These are phyloP conservation scores for Ascaphus truei DNA, from an alignment of 2,113 vertebrate genomes.

Conservation along the genomic window DNA sequence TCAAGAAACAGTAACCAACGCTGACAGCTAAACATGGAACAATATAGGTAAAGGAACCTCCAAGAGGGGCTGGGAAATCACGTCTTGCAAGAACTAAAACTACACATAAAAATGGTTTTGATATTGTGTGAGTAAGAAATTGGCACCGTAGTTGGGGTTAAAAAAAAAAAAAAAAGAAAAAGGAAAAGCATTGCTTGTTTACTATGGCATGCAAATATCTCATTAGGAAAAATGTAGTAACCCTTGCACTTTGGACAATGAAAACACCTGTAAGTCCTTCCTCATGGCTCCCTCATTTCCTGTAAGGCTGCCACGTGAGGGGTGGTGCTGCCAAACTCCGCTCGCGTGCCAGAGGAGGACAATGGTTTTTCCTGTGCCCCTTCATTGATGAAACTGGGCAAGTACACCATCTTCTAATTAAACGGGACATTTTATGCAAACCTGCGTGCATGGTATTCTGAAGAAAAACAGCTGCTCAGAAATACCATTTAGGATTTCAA, in stretches of 20 bases:
- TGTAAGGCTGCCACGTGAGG: neutral
- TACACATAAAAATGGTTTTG: no score
- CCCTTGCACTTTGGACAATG: neutral
- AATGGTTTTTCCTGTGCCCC: conserved; percentile 25
- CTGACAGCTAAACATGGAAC: no score
- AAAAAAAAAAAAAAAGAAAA: no score
- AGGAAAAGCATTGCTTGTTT: neutral
- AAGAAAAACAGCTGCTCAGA: neutral
- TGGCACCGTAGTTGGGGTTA: no score
- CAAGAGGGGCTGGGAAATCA: no score
- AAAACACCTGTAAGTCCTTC: conserved; percentile 1
- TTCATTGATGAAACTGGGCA: neutral
- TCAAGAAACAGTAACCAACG: no score
- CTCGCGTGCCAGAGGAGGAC: conserved; percentile 13
- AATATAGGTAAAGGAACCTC: no score
- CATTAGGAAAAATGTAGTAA: neutral
- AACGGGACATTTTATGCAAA: conserved; percentile 16
- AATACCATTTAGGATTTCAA: neutral
- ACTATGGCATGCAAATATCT: neutral
- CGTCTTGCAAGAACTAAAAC: no score
- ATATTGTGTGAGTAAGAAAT: no score
- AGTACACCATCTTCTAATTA: conserved; percentile 1
- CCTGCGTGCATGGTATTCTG: conserved; percentile 2
- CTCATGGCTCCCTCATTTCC: conserved; percentile 16
- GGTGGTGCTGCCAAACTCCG: neutral